Evolutionary conservation across 2,888 invertebrate species (phyloP), one percentile per base, ranked within the genome.

Genomic region (Spodoptera exigua): DNA sequence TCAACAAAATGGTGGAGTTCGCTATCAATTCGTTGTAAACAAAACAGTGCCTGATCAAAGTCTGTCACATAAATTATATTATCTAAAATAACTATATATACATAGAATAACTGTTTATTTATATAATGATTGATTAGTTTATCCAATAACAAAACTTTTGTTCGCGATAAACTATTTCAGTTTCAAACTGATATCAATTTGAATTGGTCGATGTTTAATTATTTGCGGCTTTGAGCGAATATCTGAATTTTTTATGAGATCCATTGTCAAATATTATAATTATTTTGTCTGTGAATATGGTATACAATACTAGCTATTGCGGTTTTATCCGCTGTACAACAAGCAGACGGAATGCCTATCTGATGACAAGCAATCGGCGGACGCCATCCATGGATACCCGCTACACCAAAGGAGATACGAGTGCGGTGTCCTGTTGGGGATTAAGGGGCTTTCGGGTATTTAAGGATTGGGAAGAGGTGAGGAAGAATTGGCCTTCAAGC

Each of bases 41-140:
- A n/a, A 52, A 46, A 35, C 13, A 32, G 35, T 14, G 21, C 32
- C n/a, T 36, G 27, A 46, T 14, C 16, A 11, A 40, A 41, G 13
- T 45, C 37, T 41, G 40, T 63, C 54, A 62, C 32, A 52, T 63
- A 53, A 69, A 46, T 51, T 17, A 43, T n/a, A 39, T 54, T n/a
- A 39, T 54, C 41, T 7, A 56, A 46, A 17, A 51, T 44, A 49
- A 39, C n/a, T 37, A 14, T 13, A 5, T 52, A 46, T 54, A 57
- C 55, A 46, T 58, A 63, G n/a, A 27, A 37, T 16, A 9, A 35
- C n/a, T 51, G 13, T 14, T 27, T 47, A 43, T 48, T 57, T 41
- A 40, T 36, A 17, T 37, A 35, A 48, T 61, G 53, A 74, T 69
- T 68, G 68, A 74, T 71, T 56, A 27, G 49, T 52, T 58, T 37